phyloP scores from a whole-genome alignment of 64 coral and sea anemone species.

The Dendrophyllia cribrosa region DNA sequence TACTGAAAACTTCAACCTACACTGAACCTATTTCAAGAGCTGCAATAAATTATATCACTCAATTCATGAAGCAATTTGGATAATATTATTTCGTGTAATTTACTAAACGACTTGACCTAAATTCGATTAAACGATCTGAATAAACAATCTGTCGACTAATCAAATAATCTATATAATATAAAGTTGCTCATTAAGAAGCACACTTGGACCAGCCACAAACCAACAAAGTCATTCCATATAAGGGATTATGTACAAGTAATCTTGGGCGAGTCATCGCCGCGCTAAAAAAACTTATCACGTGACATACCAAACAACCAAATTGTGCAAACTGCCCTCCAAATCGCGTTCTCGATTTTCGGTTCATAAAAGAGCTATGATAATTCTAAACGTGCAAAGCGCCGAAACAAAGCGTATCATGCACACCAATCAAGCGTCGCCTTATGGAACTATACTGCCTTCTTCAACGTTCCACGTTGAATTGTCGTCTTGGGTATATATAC shows the following conservation, averaged over 20 bases:
- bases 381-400: not conserved
- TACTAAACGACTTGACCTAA: not conserved
- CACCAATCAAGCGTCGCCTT: not conserved
- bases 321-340: too few relatives aligned
- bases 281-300: too few relatives aligned
- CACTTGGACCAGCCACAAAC: not conserved
- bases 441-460: not conserved
- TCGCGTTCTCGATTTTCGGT: too few relatives aligned
- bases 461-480: not conserved
- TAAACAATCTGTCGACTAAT: not conserved
- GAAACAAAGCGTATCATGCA: not conserved
- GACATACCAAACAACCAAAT: too few relatives aligned
- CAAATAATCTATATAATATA: too few relatives aligned
- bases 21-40: too few relatives aligned
- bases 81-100: too few relatives aligned
- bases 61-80: too few relatives aligned
- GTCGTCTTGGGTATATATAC: not conserved
- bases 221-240: not conserved
- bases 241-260: not conserved
- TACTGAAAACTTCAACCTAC: too few relatives aligned
- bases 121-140: not conserved
- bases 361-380: too few relatives aligned
- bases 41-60: too few relatives aligned
- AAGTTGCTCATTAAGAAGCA: not conserved
- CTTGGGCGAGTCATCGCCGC: not conserved